Percentiles rank a stretch among this genome's conserved stretches.
Evolutionary conservation across 2,113 vertebrate genomes (phyloP).

Genomic region (Oncorhynchus clarkii): DNA sequence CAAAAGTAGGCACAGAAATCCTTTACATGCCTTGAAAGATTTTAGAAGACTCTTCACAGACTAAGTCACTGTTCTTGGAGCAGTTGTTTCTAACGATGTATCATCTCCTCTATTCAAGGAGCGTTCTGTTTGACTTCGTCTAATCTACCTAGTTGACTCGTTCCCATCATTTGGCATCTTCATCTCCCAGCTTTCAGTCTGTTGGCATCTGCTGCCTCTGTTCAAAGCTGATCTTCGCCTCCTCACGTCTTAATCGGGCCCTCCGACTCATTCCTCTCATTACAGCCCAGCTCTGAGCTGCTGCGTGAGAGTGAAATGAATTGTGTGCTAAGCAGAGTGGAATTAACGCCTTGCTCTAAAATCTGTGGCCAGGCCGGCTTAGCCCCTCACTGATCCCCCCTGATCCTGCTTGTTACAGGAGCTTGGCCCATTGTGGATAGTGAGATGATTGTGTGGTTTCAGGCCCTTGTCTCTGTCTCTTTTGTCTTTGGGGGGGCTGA

Average conservation of each 20-base stretch:
- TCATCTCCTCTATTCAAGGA: conserved; percentile 1
- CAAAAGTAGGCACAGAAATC: conserved; percentile 46
- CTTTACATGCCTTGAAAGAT: conserved; percentile 31
- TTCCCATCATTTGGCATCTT: conserved; percentile 43
- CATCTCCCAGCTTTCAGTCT: conserved; percentile 41
- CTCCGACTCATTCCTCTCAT: conserved; percentile 52
- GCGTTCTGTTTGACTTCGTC: conserved; percentile 26
- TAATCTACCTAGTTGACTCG: conserved; percentile 27
- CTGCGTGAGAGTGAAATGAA: conserved; percentile 68
- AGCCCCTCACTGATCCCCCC: conserved; percentile 67
- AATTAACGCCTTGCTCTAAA: conserved; percentile 74
- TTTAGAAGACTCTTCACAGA: conserved; percentile 44
- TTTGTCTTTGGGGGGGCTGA: conserved; percentile 79
- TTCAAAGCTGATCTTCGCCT: conserved; percentile 44
- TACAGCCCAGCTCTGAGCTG: conserved; percentile 55
- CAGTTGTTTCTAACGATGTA: conserved; percentile 18
- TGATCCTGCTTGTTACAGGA: conserved; percentile 76
- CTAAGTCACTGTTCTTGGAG: conserved; percentile 6
- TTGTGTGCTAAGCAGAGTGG: conserved; percentile 73
- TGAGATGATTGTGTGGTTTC: conserved; percentile 74
- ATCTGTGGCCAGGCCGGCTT: conserved; percentile 65
- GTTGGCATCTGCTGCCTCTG: conserved; percentile 53
- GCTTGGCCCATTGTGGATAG: conserved; percentile 70
- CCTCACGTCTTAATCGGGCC: conserved; percentile 65
- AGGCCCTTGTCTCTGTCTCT: conserved; percentile 75